phyloP scores from a whole-genome alignment of 2,797 vertebrate species.

The Anguilla megastoma region DNA sequence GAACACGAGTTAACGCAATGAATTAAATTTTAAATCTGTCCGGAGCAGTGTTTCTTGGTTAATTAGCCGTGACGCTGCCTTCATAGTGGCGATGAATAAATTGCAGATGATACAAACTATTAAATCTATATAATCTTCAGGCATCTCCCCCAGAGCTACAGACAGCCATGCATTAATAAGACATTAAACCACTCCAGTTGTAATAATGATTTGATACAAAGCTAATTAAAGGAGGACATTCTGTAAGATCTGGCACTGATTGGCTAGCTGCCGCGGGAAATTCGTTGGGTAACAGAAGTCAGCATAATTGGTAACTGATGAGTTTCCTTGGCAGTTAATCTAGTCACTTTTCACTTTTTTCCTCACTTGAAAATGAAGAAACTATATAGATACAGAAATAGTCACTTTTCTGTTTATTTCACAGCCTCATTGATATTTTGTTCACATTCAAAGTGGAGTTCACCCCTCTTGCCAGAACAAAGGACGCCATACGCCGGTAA shows the following conservation, averaged over 20 bases:
- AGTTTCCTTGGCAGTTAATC: neutral
- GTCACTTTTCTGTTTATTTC: slow-evolving; percentile 4
- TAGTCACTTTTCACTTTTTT: neutral
- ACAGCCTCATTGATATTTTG: slow-evolving; percentile 47
- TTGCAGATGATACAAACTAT: slow-evolving; percentile 5
- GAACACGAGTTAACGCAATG: neutral
- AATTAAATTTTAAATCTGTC: neutral
- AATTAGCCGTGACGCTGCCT: neutral
- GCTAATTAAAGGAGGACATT: slow-evolving; percentile 6
- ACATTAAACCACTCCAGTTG: neutral
- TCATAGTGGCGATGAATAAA: slow-evolving; percentile 10
- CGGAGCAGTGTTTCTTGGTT: neutral
- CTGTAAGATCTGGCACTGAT: neutral
- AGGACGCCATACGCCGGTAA: slow-evolving; percentile 40
- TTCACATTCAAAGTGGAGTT: slow-evolving; percentile 50
- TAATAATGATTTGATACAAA: slow-evolving; percentile 16
- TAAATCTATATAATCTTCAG: neutral
- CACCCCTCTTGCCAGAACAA: slow-evolving; percentile 39
- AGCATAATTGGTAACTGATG: neutral
- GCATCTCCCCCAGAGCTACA: neutral
- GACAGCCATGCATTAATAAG: slow-evolving; percentile 8
- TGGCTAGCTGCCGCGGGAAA: neutral
- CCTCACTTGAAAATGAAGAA: neutral
- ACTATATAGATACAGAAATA: neutral
- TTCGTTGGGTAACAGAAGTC: neutral